A percentile compares a stretch with the other conserved stretches of the same genome.
These are phyloP conservation scores for Rhodinocichla rosea DNA, from an alignment of 2,113 vertebrate species.

Conservation along the genomic window DNA sequence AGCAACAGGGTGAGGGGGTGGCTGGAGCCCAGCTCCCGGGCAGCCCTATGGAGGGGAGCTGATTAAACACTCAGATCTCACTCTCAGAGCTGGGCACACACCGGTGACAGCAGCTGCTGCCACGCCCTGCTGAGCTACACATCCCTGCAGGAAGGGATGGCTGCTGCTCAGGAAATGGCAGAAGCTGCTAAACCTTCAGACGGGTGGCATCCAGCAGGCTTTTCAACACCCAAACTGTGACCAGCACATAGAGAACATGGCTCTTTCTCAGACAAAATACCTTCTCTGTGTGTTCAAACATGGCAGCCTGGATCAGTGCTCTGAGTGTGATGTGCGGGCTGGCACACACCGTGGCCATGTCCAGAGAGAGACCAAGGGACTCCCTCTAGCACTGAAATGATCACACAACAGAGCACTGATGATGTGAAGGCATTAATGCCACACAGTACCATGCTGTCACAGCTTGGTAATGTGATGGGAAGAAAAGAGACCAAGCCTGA, in stretches of 20 bases:
- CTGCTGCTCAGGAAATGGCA: not conserved
- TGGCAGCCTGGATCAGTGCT: not conserved
- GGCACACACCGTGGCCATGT: rapidly evolving
- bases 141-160: not conserved
- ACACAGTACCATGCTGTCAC: not conserved
- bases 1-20: not conserved
- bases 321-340: not conserved
- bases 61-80: rapidly evolving
- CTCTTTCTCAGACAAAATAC: not conserved
- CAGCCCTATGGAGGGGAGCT: not conserved
- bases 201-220: not conserved
- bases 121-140: rapidly evolving
- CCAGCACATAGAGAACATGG: not conserved
- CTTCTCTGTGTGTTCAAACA: not conserved
- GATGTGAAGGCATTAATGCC: not conserved
- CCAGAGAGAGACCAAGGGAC: not conserved
- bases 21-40: not conserved
- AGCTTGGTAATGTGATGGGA: not conserved
- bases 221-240: not conserved
- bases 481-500: not conserved
- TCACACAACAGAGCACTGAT: not conserved
- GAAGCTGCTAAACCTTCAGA: not conserved
- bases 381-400: not conserved
- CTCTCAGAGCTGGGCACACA: not conserved
- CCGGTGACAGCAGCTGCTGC: not conserved